Evolutionary conservation across 2,113 vertebrate genomes (phyloP), one percentile per base, ranked within the genome.

Genomic region (Picathartes gymnocephalus): DNA sequence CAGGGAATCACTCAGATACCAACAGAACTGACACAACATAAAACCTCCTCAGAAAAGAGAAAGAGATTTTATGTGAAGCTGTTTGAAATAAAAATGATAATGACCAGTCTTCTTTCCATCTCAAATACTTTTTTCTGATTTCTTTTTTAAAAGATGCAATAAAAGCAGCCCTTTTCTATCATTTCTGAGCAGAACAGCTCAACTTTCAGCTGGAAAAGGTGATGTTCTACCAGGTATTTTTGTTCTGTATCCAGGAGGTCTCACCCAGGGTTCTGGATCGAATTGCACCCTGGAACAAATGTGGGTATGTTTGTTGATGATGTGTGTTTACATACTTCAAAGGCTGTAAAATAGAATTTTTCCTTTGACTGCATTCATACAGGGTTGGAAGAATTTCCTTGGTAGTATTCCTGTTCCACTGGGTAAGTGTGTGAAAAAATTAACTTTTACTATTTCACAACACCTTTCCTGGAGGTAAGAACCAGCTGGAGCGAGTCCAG

Each of bases 81-180:
- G 5, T 30, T 30, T 25, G 42, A 61, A 37, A 53, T 33, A 15
- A 68, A 84, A 74, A 9, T 14, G 0, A 35, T 25, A 51, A 23
- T 11, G 61, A 39, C 9, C 4, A 1, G 1, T 27, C 42, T 61
- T 28, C 28, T 14, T 76, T 61, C 9, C 2, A 2, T 3, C n/a
- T 57, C 42, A 81, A 47, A 37, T 10, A 31, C 6, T 39, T 58
- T 31, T 18, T 45, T 17, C 30, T 50, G 3, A 20, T 19, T 61
- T 40, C 1, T 74, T 56, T 56, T 42, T 33, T 5, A 1, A 24
- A n/a, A 58, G 8, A 48, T 21, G 35, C 30, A 25, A 42, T 7
- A 15, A 27, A 61, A 60, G 31, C 5, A 50, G 25, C 6, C 5
- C 5, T 40, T 90, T 72, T 31, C 8, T 76, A 10, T n/a, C 2